phyloP scores from a whole-genome alignment of 2,888 invertebrate genomes.

The Tipula vernalis region DNA sequence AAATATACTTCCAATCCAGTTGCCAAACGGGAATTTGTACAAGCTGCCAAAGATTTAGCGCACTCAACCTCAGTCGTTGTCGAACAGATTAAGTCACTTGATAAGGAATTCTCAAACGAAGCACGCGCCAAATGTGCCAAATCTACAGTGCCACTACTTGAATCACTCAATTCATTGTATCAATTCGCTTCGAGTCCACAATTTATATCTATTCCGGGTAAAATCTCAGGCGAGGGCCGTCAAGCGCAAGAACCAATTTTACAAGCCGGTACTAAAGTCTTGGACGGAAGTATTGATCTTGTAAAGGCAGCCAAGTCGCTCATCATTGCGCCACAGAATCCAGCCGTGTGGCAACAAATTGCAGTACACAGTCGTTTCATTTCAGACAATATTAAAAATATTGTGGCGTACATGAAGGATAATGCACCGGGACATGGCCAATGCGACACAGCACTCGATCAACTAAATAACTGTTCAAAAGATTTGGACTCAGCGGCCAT shows the following conservation, averaged over 20 bases:
- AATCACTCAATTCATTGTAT: conserved; percentile 84
- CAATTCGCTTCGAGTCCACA: conserved; percentile 90
- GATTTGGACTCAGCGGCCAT: conserved; percentile 79
- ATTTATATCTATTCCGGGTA: conserved; percentile 84
- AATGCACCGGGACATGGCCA: conserved; percentile 94
- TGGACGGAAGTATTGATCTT: conserved; percentile 82
- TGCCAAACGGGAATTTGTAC: conserved; percentile 92
- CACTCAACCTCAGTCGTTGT: conserved; percentile 90
- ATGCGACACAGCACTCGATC: conserved; percentile 72
- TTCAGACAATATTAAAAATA: conserved; percentile 88
- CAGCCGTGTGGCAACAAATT: conserved; percentile 86
- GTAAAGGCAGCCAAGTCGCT: conserved; percentile 81
- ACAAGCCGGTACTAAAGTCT: conserved; percentile 61
- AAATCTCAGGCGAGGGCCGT: conserved; percentile 73
- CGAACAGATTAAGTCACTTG: conserved; percentile 83
- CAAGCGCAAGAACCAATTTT: conserved; percentile 79
- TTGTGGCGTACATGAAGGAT: conserved; percentile 86
- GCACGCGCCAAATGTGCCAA: conserved; percentile 60
- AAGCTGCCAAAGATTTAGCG: conserved; percentile 94
- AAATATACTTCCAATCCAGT: conserved; percentile 80
- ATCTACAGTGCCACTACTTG: conserved; percentile 73
- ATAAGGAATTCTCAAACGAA: conserved; percentile 68
- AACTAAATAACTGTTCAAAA: conserved; percentile 59
- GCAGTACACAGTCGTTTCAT: conserved; percentile 91
- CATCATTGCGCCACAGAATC: conserved; percentile 80